Evolutionary conservation across 2,113 vertebrate species (phyloP), one percentile per base, ranked within the genome.

Genomic region (Lipotes vexillifer): DNA sequence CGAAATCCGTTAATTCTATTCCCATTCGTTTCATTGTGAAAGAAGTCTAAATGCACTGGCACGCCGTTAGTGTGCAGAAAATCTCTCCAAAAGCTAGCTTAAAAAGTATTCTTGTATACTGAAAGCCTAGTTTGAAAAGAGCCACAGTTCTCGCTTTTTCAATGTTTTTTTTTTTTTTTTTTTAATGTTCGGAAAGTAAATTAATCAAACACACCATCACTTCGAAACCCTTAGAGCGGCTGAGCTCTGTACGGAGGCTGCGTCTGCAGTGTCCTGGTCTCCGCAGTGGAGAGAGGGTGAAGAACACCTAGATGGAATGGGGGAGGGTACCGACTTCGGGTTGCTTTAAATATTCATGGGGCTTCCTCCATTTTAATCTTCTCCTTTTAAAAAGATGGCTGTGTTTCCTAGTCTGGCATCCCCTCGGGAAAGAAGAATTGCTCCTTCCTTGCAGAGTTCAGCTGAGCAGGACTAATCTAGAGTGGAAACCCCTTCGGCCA

Each of bases 321-420:
- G 97, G 97, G 97, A 91, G 88, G 88, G 97, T 95, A 97, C 95
- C 65, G 97, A 93, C 97, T 97, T 98, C 71, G 2, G 97, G 86
- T 94, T 98, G 88, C 83, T 98, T 99, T 97, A 98, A 98, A 98
- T 98, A 98, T 99, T 98, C 98, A 98, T 90, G 95, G 98, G 97
- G 97, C 98, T 98, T 98, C 98, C 99, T 99, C 98, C 98, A 98
- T 99, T 99, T 99, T 99, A 99, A 98, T 98, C 98, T 97, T 18
- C 96, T 98, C 92, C 91, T 86, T 91, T 96, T 96, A 1, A 96
- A 99, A 98, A 98, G 97, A 99, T 98, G 98, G 98, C 98, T 98
- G 98, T 98, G 97, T 57, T 65, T 21, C 97, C 93, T 4, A 72
- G 41, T 38, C 97, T 89, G 97, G 69, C 97, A 90, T 12, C 84